phyloP scores from a whole-genome alignment of 2,113 vertebrate genomes.

The Sylvicapra grimmia region DNA sequence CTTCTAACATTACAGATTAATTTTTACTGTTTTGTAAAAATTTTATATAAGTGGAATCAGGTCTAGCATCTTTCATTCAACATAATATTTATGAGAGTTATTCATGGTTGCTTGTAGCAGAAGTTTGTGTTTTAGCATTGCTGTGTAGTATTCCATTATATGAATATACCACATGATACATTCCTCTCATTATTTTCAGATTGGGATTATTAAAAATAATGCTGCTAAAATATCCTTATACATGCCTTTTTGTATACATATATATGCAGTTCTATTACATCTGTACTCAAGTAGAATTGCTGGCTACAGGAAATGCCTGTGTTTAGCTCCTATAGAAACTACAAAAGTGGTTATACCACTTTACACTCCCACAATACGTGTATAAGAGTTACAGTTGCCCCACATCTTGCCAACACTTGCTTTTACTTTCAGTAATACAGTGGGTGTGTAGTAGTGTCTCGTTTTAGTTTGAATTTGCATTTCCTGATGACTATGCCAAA shows the following conservation, averaged over 20 bases:
- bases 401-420: not conserved
- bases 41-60: not conserved
- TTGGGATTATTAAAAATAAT: slow-evolving; percentile 1
- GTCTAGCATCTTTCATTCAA: not conserved
- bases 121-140: not conserved
- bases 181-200: not conserved
- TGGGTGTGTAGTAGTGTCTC: not conserved
- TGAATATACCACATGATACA: not conserved
- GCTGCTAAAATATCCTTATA: not conserved
- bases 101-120: not conserved
- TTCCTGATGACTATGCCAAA: not conserved
- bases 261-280: not conserved
- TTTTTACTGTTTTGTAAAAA: not conserved
- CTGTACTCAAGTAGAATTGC: not conserved
- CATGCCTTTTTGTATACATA: not conserved
- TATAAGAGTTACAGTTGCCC: not conserved
- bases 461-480: not conserved
- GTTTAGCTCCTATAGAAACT: not conserved
- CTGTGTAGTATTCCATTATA: not conserved
- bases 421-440: not conserved
- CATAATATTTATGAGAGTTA: not conserved
- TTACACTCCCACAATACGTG: not conserved
- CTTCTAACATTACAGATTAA: not conserved
- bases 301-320: not conserved
- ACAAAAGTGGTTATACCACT: not conserved